Evolutionary conservation across 2,888 invertebrate species (phyloP), one percentile per base, ranked within the genome.

Genomic region (Petrolisthes manimaculis): DNA sequence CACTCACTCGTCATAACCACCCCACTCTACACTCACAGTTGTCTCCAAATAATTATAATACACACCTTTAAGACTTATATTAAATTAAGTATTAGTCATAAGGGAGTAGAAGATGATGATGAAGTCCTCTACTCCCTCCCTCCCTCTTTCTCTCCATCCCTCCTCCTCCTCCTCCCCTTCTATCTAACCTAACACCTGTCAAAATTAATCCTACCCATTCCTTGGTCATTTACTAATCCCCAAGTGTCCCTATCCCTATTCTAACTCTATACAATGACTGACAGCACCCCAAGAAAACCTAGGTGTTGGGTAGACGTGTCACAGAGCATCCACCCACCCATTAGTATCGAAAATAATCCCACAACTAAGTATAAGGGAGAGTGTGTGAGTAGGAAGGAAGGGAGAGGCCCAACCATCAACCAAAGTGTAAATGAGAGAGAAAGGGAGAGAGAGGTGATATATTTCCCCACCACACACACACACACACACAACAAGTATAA

Each of bases 41-140:
- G n/a, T 77, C 51, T 18, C 77, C 51, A 37, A 37, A 77, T 37
- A 37, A 77, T 77, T 14, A 77, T 5, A 77, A 18, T 8, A 12
- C 67, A 67, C 3, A 14, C 18, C 18, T 67, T 21, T 51, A 75
- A 5, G 5, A 75, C 18, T n/a, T n/a, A 53, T n/a, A 53, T 53
- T 53, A 4, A 77, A 53, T 74, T 37, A 84, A n/a, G 54, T 74
- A 83, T 84, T 84, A 84, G 77, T 84, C 84, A 77, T 84, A 84
- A 75, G 75, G 53, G 54, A 75, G 37, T 37, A 37, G 37, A 37
- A 37, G 37, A 37, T 1, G 37, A 37, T 1, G 37, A 37, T 1
- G 37, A 37, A 37, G 37, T 2, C 37, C 2, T 8, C n/a, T 6
- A n/a, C 24, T n/a, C 21, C 74, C 74, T 6, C 74, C 74, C 18